Base-by-base conservation (phyloP, 2,888 invertebrate genomes). In the Hermaeophaga mercurialis region DNA sequence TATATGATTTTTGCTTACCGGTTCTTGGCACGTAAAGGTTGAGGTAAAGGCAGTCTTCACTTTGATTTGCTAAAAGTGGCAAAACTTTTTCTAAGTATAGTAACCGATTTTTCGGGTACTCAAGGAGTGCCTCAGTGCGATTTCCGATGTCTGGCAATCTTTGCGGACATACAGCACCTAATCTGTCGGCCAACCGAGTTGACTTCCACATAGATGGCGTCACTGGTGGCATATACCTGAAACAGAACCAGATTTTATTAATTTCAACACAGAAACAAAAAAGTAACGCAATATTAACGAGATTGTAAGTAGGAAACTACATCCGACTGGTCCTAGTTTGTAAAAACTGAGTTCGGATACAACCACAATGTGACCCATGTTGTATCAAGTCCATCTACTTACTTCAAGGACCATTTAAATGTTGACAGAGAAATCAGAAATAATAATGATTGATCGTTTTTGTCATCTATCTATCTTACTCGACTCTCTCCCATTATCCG, bases 11-110 rank as follows among this genome's bases (percentile, higher is more conserved):
- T 28, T 7, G 75, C 84, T 83, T 75, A 87, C 86, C 84, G 71
- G 82, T 84, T 70, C 90, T 85, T 62, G 97, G 97, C 64, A 95
- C 93, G 81, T 95, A 98, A 68, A 98, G 86, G 81, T 98, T 98
- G 76, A 98, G 87, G 79, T 94, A 96, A 70, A 98, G 88, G 78
- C 98, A 98, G 83, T 98, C 97, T 82, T 98, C 98, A 78, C 92
- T 94, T 81, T 97, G 96, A 77, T 96, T 93, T 72, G 87, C 86
- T 57, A 97, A 84, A 66, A 91, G 81, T 12, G 94, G 92, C 69
- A 90, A 79, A 67, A 97, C 81, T 62, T 91, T 87, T 73, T 92
- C 89, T 59, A 96, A 84, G 77, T 94, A 90, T 15, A 89, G 86
- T 63, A 94, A 87, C 49, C 94, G 85, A 45, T 90, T 91, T 58